Evolutionary conservation across 2,797 vertebrate species (phyloP), one percentile per base, ranked within the genome.

Genomic region (Pelodytes ibericus): DNA sequence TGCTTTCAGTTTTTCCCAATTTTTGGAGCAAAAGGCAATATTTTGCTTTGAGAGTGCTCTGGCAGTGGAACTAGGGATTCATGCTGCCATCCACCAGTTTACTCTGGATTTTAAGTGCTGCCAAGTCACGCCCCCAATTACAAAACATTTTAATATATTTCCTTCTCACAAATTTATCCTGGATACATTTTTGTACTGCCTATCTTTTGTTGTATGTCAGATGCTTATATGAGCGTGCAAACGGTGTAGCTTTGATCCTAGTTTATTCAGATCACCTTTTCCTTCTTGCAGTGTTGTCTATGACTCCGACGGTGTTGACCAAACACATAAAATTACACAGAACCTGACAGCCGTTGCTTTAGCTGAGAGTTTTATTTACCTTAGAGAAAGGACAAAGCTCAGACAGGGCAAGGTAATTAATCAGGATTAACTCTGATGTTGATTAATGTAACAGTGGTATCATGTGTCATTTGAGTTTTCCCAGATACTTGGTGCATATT

Each of bases 381-480:
- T 36, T 27, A 47, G 31, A 47, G 24, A 29, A 65, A 47, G 63
- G 63, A 47, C n/a, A 65, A n/a, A 25, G 18, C 25, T 62, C n/a
- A 62, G 24, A 33, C 63, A 65, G 16, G 24, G 16, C 24, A 6
- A 20, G 63, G 30, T 36, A 47, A 65, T 65, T 49, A 47, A 49
- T 65, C 63, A 65, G 63, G 63, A 65, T 49, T 47, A 65, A 26
- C 25, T 11, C 25, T 65, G 24, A 29, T 47, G 22, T 8, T 53
- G 49, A 53, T 53, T 47, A 65, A 67, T 68, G 65, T 30, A 27
- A 68, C 29, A 53, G n/a, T 22, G 25, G n/a, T 53, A 53, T 67
- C 31, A 51, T 20, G 39, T 68, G 44, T 53, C 44, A 53, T 26
- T 30, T 31, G 27, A 68, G n/a, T 15, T 29, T 53, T 25, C 27